phyloP scores from a whole-genome alignment of 2,888 invertebrate genomes.

The Polia nebulosa region DNA sequence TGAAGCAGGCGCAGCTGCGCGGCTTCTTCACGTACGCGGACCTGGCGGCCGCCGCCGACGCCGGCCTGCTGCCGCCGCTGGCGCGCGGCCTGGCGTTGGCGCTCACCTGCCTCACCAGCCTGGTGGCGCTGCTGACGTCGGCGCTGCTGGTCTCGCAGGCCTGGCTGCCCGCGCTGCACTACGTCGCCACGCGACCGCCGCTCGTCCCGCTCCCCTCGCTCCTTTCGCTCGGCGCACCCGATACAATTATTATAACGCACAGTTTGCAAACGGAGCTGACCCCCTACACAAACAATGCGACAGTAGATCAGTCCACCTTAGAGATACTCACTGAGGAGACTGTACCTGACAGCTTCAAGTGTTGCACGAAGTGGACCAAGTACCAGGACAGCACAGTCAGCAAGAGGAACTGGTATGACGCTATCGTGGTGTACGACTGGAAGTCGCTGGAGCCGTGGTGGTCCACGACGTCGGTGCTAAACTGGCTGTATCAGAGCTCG shows the following conservation, averaged over 20 bases:
- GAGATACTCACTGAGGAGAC: constrained; percentile 57
- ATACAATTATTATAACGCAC: constrained; percentile 64
- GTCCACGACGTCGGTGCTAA: constrained; percentile 76
- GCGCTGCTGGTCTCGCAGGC: constrained; percentile 62
- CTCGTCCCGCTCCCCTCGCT: constrained; percentile 47
- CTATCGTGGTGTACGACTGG: constrained; percentile 72
- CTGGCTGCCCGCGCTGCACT: constrained; percentile 68
- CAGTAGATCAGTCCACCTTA: constrained; percentile 60
- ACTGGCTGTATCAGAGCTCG: constrained; percentile 83
- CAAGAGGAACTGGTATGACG: constrained; percentile 71
- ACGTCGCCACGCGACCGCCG: constrained; percentile 56
- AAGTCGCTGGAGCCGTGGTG: constrained; percentile 78
- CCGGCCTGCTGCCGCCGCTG: constrained; percentile 81
- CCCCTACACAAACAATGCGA: constrained; percentile 64
- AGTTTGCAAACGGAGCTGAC: constrained; percentile 55
- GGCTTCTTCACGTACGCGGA: constrained; percentile 97
- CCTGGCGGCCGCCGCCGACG: constrained; percentile 90
- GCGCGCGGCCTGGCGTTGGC: constrained; percentile 64
- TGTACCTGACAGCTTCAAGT: constrained; percentile 65
- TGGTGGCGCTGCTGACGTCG: constrained; percentile 70
- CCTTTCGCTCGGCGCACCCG: constrained; percentile 57
- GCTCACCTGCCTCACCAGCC: constrained; percentile 64
- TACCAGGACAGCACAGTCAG: constrained; percentile 65
- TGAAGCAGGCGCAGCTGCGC: constrained; percentile 93
- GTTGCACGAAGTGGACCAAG: constrained; percentile 80